phyloP scores from a whole-genome alignment of 2,888 invertebrate genomes.

The Ectemnius lituratus region DNA sequence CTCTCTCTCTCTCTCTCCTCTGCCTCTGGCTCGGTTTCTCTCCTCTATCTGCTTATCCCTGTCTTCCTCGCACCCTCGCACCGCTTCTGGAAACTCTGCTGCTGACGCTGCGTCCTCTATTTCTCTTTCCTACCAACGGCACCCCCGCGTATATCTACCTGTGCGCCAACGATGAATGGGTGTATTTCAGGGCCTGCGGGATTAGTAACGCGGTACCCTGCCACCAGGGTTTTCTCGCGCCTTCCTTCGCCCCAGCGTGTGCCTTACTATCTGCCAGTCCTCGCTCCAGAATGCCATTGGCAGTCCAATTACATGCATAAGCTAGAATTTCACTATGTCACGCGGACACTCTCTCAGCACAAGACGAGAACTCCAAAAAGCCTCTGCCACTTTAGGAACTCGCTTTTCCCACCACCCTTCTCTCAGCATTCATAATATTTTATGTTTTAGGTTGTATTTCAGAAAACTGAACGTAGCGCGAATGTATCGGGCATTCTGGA shows the following conservation, averaged over 20 bases:
- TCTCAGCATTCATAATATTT: no score
- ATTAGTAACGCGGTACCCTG: slow-evolving; percentile 66
- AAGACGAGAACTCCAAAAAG: no score
- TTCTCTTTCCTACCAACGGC: neutral
- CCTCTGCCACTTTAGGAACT: no score
- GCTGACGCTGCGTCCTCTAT: slow-evolving; percentile 33
- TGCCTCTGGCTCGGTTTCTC: neutral
- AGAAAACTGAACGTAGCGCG: no score
- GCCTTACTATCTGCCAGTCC: slow-evolving; percentile 3
- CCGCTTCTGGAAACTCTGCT: slow-evolving; percentile 13
- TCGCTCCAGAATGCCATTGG: neutral
- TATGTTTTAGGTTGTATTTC: no score
- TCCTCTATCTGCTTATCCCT: slow-evolving; percentile 7
- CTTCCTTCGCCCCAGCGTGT: slow-evolving; percentile 36
- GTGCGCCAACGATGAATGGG: slow-evolving; percentile 59
- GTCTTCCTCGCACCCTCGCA: slow-evolving; percentile 12
- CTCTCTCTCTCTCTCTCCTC: slow-evolving; percentile 1
- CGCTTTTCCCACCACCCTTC: no score
- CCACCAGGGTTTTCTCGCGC: slow-evolving; percentile 51
- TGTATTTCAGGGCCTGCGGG: slow-evolving; percentile 65
- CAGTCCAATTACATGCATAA: slow-evolving; percentile 24
- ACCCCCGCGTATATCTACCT: no score
- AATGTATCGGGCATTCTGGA: no score
- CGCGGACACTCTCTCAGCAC: no score
- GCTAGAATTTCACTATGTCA: no score